phyloP scores from a whole-genome alignment of 2,797 vertebrate genomes.

The Manis javanica region DNA sequence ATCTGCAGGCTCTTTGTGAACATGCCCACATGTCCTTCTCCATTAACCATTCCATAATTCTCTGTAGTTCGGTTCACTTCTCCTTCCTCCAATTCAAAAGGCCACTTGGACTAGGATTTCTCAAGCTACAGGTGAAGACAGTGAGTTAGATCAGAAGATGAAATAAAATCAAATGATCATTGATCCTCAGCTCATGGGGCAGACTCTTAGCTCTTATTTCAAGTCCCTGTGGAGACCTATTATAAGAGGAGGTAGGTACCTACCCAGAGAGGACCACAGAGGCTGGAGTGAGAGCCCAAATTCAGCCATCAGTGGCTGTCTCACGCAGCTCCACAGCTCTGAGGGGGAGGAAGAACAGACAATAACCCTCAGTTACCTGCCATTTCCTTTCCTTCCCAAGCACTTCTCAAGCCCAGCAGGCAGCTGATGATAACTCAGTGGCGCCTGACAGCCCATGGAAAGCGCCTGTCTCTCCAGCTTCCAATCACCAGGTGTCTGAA shows the following conservation, averaged over 20 bases:
- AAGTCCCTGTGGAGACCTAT: not conserved
- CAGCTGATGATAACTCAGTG: conserved; percentile 58
- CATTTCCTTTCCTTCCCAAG: not conserved
- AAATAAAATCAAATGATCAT: conserved; percentile 67
- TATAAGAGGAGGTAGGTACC: not conserved
- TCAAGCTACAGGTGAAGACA: conserved; percentile 13
- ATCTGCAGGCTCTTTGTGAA: not conserved
- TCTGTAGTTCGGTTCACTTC: conserved; percentile 63
- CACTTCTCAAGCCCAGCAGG: conserved; percentile 62
- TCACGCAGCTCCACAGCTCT: not conserved
- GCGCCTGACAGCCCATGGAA: conserved; percentile 47
- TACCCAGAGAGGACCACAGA: not conserved
- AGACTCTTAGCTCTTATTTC: not conserved
- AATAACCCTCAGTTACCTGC: conserved; percentile 3
- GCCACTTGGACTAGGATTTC: conserved; percentile 10
- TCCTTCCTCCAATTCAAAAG: conserved; percentile 50
- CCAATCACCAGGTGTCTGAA: conserved; percentile 71
- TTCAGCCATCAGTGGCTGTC: not conserved
- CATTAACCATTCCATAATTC: not conserved
- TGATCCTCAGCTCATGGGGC: not conserved
- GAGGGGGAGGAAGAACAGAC: not conserved
- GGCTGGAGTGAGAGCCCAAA: not conserved
- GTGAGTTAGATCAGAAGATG: not conserved
- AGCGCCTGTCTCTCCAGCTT: conserved; percentile 52
- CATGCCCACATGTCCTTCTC: not conserved